These are phyloP conservation scores for Tuta absoluta DNA, from an alignment of 2,888 invertebrate genomes.

Conservation along the genomic window DNA sequence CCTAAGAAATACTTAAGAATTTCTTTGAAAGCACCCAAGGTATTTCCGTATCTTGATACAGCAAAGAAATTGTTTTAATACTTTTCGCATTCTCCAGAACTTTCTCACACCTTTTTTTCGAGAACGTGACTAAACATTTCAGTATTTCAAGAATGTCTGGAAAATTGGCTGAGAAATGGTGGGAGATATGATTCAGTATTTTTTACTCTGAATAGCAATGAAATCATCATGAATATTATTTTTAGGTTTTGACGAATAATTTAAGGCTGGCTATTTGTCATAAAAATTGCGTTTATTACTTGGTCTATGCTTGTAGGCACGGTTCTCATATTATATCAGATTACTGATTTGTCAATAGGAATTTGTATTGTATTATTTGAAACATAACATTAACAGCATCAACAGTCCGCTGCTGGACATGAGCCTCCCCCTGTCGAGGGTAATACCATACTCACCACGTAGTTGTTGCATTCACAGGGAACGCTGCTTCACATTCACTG, in stretches of 20 bases:
- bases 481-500: too few relatives aligned
- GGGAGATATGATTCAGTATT: slow-evolving; percentile 1
- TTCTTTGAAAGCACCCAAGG: background rate
- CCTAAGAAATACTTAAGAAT: background rate
- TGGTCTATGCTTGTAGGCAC: too few relatives aligned
- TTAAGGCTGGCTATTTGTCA: too few relatives aligned
- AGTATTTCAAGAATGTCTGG: slow-evolving; percentile 1
- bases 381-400: too few relatives aligned
- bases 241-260: background rate
- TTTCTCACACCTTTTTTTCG: background rate
- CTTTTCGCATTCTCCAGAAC: background rate
- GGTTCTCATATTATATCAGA: too few relatives aligned
- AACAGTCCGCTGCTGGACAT: too few relatives aligned
- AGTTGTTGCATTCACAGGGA: too few relatives aligned
- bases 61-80: slow-evolving; percentile 7
- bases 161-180: background rate
- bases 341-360: too few relatives aligned
- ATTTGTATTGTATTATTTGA: too few relatives aligned
- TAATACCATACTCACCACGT: too few relatives aligned
- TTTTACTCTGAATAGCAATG: background rate
- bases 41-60: background rate
- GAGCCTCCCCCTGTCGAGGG: too few relatives aligned
- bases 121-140: background rate
- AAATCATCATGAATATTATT: background rate
- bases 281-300: too few relatives aligned